Percentiles rank a stretch among this genome's conserved stretches.
Conservation (phyloP, 92 coral and sea anemone genomes). For the Plumapathes pennacea region DNA sequence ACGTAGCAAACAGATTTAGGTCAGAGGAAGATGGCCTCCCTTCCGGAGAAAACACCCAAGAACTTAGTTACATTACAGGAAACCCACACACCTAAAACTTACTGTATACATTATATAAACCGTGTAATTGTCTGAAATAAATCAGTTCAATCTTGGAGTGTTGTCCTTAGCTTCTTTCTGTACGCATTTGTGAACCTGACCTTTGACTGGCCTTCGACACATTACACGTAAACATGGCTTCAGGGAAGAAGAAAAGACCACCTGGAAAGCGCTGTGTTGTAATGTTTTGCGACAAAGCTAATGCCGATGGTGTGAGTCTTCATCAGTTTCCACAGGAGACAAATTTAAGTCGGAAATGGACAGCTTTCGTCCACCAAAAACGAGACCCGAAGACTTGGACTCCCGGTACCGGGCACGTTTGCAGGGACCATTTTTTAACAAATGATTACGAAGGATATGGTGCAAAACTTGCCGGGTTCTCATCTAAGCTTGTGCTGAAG, state of each 20-base stretch:
- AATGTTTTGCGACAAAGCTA: slow-evolving; percentile 24
- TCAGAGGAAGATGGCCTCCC: no score
- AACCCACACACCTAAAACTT: no score
- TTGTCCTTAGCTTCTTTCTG: no score
- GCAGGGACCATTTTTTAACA: slow-evolving; percentile 35
- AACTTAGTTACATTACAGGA: no score
- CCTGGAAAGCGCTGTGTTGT: slow-evolving; percentile 36
- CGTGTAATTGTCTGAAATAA: no score
- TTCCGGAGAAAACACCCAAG: no score
- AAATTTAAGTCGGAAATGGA: slow-evolving; percentile 30
- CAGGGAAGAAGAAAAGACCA: slow-evolving; percentile 2
- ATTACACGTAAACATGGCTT: no score
- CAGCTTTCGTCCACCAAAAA: slow-evolving; percentile 18
- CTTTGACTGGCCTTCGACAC: no score
- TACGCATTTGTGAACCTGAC: no score
- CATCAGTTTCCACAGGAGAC: slow-evolving; percentile 11
- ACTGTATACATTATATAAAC: no score
- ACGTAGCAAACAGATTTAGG: no score
- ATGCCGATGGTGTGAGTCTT: slow-evolving; percentile 18
- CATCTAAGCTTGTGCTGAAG: slow-evolving; percentile 16
- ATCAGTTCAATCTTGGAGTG: no score
- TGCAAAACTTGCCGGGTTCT: slow-evolving; percentile 35
- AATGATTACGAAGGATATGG: slow-evolving; percentile 9
- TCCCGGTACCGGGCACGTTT: slow-evolving; percentile 42
- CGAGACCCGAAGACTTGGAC: slow-evolving; percentile 19